These are phyloP conservation scores for Chelon auratus DNA, from an alignment of 2,797 vertebrate genomes.

Conservation along the genomic window DNA sequence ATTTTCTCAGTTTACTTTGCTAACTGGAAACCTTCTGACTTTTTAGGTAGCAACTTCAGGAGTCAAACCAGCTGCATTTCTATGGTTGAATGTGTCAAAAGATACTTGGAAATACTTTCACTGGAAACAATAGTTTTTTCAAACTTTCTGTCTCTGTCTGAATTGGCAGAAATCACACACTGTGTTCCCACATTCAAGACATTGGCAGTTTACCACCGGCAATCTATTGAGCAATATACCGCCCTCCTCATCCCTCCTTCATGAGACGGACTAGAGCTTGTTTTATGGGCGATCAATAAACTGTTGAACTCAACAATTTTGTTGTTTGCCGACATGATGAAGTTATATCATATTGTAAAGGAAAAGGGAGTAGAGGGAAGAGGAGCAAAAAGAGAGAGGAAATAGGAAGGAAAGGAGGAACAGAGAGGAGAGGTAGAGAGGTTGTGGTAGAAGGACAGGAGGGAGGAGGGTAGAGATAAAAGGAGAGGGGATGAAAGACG, in stretches of 20 bases:
- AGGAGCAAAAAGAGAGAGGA: background rate
- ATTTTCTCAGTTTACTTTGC: conserved; percentile 18
- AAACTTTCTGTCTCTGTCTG: too few species aligned
- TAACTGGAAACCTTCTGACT: background rate
- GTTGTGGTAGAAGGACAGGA: background rate
- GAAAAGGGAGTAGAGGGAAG: background rate
- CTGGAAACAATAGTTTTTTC: background rate
- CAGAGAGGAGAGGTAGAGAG: background rate
- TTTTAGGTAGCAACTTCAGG: too few species aligned
- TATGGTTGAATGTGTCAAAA: conserved; percentile 13
- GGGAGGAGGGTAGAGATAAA: background rate
- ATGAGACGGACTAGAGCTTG: conserved; percentile 4
- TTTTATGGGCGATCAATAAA: conserved; percentile 14
- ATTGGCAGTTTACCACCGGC: background rate
- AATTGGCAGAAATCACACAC: too few species aligned
- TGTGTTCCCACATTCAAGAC: too few species aligned
- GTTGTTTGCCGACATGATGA: conserved; percentile 3
- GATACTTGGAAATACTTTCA: background rate
- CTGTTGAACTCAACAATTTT: conserved; percentile 16
- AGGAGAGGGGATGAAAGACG: conserved; percentile 1
- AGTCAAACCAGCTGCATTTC: too few species aligned
- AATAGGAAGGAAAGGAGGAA: background rate
- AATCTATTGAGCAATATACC: background rate
- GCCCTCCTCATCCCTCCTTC: background rate
- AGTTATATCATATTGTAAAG: conserved; percentile 5